Evolutionary conservation across 2,113 vertebrate species (phyloP), one percentile per base, ranked within the genome.

Genomic region (Tyrannus savana): DNA sequence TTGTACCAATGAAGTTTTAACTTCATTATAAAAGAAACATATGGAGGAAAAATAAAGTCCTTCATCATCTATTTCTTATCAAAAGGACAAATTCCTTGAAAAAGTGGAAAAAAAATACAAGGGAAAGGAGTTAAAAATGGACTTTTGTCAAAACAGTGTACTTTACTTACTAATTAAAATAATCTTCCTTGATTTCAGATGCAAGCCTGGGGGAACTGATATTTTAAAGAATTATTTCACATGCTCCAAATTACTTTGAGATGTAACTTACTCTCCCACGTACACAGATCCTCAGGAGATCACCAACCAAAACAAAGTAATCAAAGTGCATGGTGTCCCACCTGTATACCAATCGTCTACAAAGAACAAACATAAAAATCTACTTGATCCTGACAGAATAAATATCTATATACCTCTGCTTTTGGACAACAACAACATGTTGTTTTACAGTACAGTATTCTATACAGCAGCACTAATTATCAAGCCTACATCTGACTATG

Each of bases 101-200:
- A 78, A 76, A 28, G 5, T 30, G 16, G 25, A 37, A 67, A 77
- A 86, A 80, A 80, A 25, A 31, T 59, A 42, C 5, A 62, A 24
- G n/a, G 7, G 2, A 5, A 71, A 74, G 23, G 17, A 6, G 4
- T 1, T 1, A 19, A 12, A 14, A 74, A 59, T 31, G 5, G 19
- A 7, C 2, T 58, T 56, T 68, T 72, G 44, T 33, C 42, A 28
- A 24, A 78, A 44, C 2, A 42, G 4, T 24, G 5, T 69, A 46
- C 16, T 44, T 5, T 24, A 28, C 12, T 55, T 80, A 71, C 73
- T 52, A 50, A 50, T 13, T 31, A 72, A 76, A 53, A 55, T 11
- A 28, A 7, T 56, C 8, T 60, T 82, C 30, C 30, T 79, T 44
- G 7, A 60, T 52, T 92, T 90, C 35, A 56, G 68, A 49, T 52